Conservation (phyloP, 2,797 vertebrate species). For the Passerculus sandwichensis region DNA sequence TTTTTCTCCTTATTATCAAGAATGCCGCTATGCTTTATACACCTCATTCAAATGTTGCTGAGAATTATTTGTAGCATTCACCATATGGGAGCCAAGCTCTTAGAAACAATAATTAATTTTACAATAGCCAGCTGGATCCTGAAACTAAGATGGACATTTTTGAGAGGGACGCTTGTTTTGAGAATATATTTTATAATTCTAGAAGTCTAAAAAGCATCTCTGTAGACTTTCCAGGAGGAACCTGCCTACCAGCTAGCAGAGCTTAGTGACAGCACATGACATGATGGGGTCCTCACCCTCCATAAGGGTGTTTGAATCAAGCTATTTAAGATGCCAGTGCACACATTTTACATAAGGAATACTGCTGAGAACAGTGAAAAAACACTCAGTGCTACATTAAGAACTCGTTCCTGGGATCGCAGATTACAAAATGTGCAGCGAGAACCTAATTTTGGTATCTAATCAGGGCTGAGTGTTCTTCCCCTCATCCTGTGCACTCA, state of each 20-base stretch:
- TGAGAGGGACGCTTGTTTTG: neutral
- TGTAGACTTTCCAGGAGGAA: neutral
- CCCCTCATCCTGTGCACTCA: neutral
- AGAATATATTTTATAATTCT: neutral
- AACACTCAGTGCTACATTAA: neutral
- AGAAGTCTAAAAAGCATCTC: neutral
- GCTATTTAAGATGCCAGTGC: neutral
- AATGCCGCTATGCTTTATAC: neutral
- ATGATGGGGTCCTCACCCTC: neutral
- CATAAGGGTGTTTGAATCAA: neutral
- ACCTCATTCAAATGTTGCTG: neutral
- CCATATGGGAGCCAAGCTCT: neutral
- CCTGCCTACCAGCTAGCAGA: neutral
- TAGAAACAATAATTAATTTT: neutral
- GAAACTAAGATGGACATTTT: neutral
- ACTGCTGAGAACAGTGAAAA: neutral
- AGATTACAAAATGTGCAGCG: neutral
- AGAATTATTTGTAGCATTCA: slow-evolving; percentile 16
- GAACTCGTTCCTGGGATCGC: neutral
- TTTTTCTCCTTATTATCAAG: slow-evolving; percentile 31
- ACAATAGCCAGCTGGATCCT: neutral
- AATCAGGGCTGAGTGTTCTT: neutral
- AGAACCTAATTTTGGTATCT: neutral
- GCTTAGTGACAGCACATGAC: neutral
- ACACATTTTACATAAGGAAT: neutral